Evolutionary conservation across 2,888 invertebrate species (phyloP), one percentile per base, ranked within the genome.

Genomic region (Saturnia japonica): DNA sequence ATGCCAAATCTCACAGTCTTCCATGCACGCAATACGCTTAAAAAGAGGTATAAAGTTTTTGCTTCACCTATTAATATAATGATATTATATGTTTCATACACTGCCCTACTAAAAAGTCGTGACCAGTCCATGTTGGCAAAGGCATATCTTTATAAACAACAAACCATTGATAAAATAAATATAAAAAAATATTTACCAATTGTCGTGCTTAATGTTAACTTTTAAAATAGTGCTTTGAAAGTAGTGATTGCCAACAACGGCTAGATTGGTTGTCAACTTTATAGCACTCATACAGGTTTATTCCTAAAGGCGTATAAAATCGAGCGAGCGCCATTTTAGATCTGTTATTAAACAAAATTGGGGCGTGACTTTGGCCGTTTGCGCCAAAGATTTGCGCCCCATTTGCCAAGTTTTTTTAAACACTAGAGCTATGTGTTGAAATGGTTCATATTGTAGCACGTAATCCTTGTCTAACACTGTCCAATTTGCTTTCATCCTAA

Each of bases 361-460:
- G 85, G 82, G 81, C 86, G 85, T 83, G 83, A 83, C 82, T 84
- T 83, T 80, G 57, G 80, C 73, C 70, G 73, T 54, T 75, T 70
- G 81, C 88, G 88, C 89, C 89, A 88, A 87, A 85, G 82, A 81
- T 81, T 79, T 76, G 74, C 73, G 78, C 72, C 72, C 72, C 81
- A 81, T 80, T 82, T 88, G 88, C 88, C 88, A 88, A 89, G 82
- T 85, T 84, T 72, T n/a, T 43, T 77, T 81, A 76, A 78, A 79
- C 77, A 77, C 79, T 73, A 74, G 72, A 34, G 73, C 78, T 79
- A 75, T 76, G 71, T 70, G 71, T 73, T 75, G 72, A 54, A 54
- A 54, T 54, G 54, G 9, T 16, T 6, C 4, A 14, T 34, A 71
- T 72, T 70, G 69, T 72, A 64, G 69, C 73, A 74, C 74, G 74